These are phyloP conservation scores for Nephila pilipes DNA, from an alignment of 1,140 invertebrate genomes.

Conservation along the genomic window DNA sequence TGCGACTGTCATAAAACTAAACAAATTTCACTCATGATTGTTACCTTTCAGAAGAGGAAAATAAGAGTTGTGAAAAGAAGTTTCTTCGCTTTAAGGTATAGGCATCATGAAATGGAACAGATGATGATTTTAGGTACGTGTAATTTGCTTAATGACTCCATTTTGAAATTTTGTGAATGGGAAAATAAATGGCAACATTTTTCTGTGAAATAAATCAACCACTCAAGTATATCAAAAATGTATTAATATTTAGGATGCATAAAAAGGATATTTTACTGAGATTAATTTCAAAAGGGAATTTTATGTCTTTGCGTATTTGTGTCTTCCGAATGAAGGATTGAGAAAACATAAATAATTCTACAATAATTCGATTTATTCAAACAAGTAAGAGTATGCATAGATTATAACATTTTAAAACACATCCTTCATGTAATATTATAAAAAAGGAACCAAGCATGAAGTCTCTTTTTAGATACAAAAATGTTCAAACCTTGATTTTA, in stretches of 20 bases:
- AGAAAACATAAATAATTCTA: too few relatives aligned
- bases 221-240: too few relatives aligned
- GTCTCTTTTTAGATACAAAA: too few relatives aligned
- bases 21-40: not conserved
- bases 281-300: not conserved
- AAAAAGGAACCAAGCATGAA: too few relatives aligned
- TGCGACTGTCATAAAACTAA: not conserved
- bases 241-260: not conserved
- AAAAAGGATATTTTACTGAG: not conserved
- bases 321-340: too few relatives aligned
- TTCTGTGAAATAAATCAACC: not conserved
- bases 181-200: not conserved
- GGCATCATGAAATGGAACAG: not conserved
- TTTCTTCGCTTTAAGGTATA: not conserved
- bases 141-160: not conserved
- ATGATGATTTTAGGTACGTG: not conserved
- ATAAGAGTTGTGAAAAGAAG: not conserved
- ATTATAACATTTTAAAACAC: not conserved
- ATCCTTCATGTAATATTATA: too few relatives aligned
- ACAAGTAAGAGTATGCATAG: too few relatives aligned
- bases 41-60: not conserved
- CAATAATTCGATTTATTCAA: too few relatives aligned
- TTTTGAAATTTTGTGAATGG: not conserved
- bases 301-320: too few relatives aligned
- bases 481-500: too few relatives aligned